Evolutionary conservation across 2,888 invertebrate genomes (phyloP).

Genomic region (Allolobophora icterica): DNA sequence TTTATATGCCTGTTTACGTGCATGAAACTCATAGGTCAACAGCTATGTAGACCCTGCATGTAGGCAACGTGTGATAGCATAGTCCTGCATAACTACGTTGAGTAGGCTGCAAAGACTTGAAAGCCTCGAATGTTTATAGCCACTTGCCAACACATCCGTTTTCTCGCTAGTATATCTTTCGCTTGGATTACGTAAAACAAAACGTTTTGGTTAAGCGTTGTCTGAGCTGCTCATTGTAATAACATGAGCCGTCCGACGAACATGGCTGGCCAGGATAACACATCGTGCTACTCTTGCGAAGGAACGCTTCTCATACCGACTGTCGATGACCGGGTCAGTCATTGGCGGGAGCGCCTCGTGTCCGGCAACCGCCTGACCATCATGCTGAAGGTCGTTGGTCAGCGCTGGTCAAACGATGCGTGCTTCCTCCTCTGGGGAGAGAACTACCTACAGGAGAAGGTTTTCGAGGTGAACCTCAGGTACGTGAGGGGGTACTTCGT

Average conservation of each 20-base stretch:
- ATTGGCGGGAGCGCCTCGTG: background rate
- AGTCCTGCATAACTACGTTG: background rate
- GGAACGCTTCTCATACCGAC: background rate
- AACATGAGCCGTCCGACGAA: background rate
- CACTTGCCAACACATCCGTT: background rate
- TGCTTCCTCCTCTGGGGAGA: background rate
- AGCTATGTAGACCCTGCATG: background rate
- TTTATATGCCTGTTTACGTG: background rate
- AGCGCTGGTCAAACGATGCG: background rate
- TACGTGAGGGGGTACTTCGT: background rate
- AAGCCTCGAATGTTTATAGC: background rate
- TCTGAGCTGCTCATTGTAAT: background rate
- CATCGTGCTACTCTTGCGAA: background rate
- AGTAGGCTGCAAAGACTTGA: background rate
- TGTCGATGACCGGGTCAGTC: background rate
- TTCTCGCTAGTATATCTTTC: background rate
- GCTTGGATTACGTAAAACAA: background rate
- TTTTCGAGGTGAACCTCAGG: conserved; percentile 1
- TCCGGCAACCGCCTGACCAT: background rate
- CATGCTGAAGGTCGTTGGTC: background rate
- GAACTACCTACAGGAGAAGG: conserved; percentile 9
- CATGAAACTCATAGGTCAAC: background rate
- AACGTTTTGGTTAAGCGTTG: background rate
- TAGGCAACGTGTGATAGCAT: background rate
- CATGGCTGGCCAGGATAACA: background rate